Evolutionary conservation across 2,888 invertebrate genomes (phyloP), one percentile per base, ranked within the genome.

Genomic region (Loripinus fragilis): DNA sequence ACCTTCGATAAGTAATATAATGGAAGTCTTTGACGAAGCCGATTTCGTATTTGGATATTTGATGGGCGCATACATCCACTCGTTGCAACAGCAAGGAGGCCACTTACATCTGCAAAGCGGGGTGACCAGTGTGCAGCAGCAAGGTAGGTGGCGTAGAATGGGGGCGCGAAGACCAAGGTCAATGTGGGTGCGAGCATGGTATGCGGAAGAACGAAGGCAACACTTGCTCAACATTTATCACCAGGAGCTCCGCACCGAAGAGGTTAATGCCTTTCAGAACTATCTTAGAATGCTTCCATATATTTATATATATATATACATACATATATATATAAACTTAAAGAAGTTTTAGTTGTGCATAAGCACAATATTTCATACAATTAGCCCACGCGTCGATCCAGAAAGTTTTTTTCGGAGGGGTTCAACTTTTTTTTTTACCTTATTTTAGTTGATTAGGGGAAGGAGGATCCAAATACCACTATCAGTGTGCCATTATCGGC

Each of bases 221-320:
- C 60, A 60, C 33, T 33, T 60, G 33, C 33, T 30, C 1, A n/a
- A n/a, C n/a, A n/a, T n/a, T n/a, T n/a, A n/a, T n/a, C 60, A 60
- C 60, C 7, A 20, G 45, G 60, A 60, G 60, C 60, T 60, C 1
- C 60, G 60, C 2, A 60, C 30, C 33, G 60, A 60, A 20, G 60
- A 76, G 33, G 64, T 60, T 35, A 64, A 50, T 45, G 60, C 75
- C 45, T 80, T 69, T 50, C 69, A 48, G 48, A 69, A 69, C 50
- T 50, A 50, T 20, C 69, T 20, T 17, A 10, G 48, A 35, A 69
- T 50, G 30, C 30, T 50, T 50, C 69, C 48, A 33, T n/a, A n/a
- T n/a, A n/a, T n/a, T n/a, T n/a, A n/a, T n/a, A n/a, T n/a, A n/a
- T n/a, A n/a, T n/a, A n/a, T n/a, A n/a, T n/a, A n/a, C n/a, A n/a